Conservation (phyloP, 2,888 invertebrate genomes). For the Gortyna flavago region DNA sequence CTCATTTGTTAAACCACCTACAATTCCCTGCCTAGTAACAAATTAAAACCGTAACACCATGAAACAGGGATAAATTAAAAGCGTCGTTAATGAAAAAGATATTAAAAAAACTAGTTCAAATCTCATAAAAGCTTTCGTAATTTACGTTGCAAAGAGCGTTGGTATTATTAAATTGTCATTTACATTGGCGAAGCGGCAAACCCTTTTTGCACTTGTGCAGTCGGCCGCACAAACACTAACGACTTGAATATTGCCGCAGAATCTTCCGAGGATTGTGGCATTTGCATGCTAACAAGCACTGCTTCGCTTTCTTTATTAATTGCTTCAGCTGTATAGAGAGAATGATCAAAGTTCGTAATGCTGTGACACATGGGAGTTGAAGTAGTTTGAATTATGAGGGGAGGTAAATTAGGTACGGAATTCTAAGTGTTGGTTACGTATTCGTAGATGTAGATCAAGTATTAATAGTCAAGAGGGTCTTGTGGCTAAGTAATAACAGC, state of each 20-base stretch:
- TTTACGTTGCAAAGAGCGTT: slow-evolving; percentile 64
- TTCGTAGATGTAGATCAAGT: not conserved
- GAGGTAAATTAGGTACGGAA: not conserved
- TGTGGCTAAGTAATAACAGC: no score
- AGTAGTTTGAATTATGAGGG: slow-evolving; percentile 5
- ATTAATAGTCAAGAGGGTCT: not conserved
- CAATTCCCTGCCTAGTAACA: slow-evolving; percentile 10
- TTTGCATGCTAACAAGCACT: slow-evolving; percentile 82
- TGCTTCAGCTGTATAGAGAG: slow-evolving; percentile 60
- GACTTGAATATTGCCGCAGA: slow-evolving; percentile 81
- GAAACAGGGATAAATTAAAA: slow-evolving; percentile 50
- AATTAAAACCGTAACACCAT: slow-evolving; percentile 44
- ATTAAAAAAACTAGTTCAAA: slow-evolving; percentile 61
- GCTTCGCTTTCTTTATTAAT: slow-evolving; percentile 80
- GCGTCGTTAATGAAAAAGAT: slow-evolving; percentile 45
- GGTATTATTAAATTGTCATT: slow-evolving; percentile 74
- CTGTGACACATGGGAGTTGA: slow-evolving; percentile 27
- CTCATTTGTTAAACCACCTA: not conserved
- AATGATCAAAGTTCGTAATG: slow-evolving; percentile 35
- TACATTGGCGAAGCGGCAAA: slow-evolving; percentile 65
- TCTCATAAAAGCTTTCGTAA: slow-evolving; percentile 64
- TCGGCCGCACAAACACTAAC: slow-evolving; percentile 81
- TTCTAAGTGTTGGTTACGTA: not conserved
- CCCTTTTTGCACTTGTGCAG: slow-evolving; percentile 78
- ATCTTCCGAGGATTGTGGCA: slow-evolving; percentile 79